Conservation (phyloP, 2,888 invertebrate genomes). For the Netelia inedita region DNA sequence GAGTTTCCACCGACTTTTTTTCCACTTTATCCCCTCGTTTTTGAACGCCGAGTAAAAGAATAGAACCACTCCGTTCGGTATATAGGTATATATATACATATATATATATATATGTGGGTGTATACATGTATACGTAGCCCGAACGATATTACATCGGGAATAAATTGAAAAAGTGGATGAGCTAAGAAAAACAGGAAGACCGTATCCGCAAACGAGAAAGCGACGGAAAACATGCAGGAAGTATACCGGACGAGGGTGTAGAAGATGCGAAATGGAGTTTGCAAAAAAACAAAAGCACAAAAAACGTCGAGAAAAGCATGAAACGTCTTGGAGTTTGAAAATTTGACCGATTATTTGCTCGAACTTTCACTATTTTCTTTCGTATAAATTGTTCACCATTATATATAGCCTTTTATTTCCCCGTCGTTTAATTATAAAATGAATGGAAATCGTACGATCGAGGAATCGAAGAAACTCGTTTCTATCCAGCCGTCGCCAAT, state of each 20-base stretch:
- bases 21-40: background rate
- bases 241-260: background rate
- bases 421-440: too few relatives aligned
- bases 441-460: too few relatives aligned
- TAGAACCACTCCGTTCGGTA: background rate
- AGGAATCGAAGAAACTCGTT: too few relatives aligned
- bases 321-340: background rate
- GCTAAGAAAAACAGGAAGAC: conserved; percentile 29
- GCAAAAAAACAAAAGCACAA: conserved; percentile 17
- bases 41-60: conserved; percentile 8
- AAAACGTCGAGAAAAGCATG: background rate
- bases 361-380: background rate
- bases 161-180: conserved; percentile 50
- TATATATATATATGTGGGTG: background rate
- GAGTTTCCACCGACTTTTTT: conserved; percentile 32
- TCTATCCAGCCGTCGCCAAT: too few relatives aligned
- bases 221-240: conserved; percentile 2
- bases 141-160: conserved; percentile 32
- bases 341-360: conserved; percentile 14
- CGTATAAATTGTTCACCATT: too few relatives aligned
- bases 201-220: conserved; percentile 12
- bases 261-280: background rate
- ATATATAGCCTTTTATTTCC: too few relatives aligned
- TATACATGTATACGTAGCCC: background rate
- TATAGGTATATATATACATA: too few relatives aligned